These are phyloP conservation scores for Catocala fraxini DNA, from an alignment of 2,888 invertebrate genomes.

Conservation along the genomic window DNA sequence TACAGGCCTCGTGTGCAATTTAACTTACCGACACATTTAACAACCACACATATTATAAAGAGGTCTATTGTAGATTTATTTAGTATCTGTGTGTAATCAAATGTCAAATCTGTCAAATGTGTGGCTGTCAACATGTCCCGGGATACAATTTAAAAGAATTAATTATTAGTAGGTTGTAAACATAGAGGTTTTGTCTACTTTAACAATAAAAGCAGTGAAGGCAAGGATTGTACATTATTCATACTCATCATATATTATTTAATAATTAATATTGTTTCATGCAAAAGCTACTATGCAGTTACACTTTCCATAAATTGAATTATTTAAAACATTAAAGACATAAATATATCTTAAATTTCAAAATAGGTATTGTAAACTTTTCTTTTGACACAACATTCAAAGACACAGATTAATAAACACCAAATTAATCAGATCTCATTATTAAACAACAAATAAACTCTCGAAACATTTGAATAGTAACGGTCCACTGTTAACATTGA, in stretches of 20 bases:
- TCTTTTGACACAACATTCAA: slow-evolving; percentile 45
- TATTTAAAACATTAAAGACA: slow-evolving; percentile 53
- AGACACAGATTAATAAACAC: slow-evolving; percentile 23
- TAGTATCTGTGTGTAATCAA: slow-evolving; percentile 3
- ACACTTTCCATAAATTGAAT: slow-evolving; percentile 50
- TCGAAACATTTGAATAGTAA: slow-evolving; percentile 59
- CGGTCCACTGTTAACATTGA: slow-evolving; percentile 37
- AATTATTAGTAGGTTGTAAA: slow-evolving; percentile 28
- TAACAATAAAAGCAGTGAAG: slow-evolving; percentile 68
- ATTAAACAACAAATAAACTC: slow-evolving; percentile 69
- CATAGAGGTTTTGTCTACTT: slow-evolving; percentile 39
- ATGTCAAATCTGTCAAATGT: slow-evolving; percentile 6
- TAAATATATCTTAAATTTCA: slow-evolving; percentile 30
- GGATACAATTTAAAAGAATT: slow-evolving; percentile 15
- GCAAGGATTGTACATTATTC: slow-evolving; percentile 67
- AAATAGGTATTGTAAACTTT: slow-evolving; percentile 23
- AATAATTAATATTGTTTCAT: slow-evolving; percentile 42
- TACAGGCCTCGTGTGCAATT: slow-evolving; percentile 44
- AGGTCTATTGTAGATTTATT: slow-evolving; percentile 3
- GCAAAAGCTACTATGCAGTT: slow-evolving; percentile 65
- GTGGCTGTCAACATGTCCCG: slow-evolving; percentile 24
- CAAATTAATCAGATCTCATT: slow-evolving; percentile 51
- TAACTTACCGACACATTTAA: slow-evolving; percentile 28
- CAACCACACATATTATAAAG: slow-evolving; percentile 8
- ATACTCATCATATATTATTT: slow-evolving; percentile 49